Base-by-base conservation (phyloP, 2,113 vertebrate species). In the Toxotes jaculatrix region DNA sequence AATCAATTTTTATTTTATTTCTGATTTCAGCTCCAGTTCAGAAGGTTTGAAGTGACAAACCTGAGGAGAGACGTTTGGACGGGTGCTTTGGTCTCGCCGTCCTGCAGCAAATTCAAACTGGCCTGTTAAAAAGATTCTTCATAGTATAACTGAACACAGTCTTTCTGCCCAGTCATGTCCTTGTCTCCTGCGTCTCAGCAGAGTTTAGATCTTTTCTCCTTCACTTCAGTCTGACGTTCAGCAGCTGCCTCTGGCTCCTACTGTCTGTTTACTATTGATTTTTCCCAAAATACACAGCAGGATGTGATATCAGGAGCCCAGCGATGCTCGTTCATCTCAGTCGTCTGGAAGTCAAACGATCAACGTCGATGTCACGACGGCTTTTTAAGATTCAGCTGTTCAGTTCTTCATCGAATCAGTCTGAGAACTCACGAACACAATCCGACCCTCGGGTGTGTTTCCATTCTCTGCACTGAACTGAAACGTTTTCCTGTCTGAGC, bases 241-340 rank as follows among this genome's bases (percentile, higher is more conserved):
- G 42, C 53, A 32, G 60, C 67, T 27, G 1, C 74, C 19, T 23
- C 31, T 6, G 77, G 51, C 68, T 80, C 82, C 78, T 42, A 1
- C 77, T 53, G 74, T 71, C 78, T 79, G 59, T 57, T 34, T 14
- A 27, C n/a, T 80, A 74, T 85, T 42, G 79, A 83, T 83, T 49
- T 47, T 47, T 77, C 83, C 73, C 51, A 55, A 13, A 86, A 86
- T 83, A 65, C 83, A 56, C 53, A 47, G 66, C 79, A 66, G 76
- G 53, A 62, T 19, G 38, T 23, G 78, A 55, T 36, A 31, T 31
- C 40, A 21, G 32, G 38, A 42, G 71, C 34, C 13, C 45, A 0
- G 34, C 1, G 49, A 51, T 12, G 53, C 43, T 34, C 14, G 21
- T 73, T 27, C 55, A 53, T 7, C 17, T 31, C 76, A 16, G 14